Percentiles rank a stretch among this genome's conserved stretches.
phyloP scores from a whole-genome alignment of 2,888 invertebrate genomes.

The Dryocosmus kuriphilus region DNA sequence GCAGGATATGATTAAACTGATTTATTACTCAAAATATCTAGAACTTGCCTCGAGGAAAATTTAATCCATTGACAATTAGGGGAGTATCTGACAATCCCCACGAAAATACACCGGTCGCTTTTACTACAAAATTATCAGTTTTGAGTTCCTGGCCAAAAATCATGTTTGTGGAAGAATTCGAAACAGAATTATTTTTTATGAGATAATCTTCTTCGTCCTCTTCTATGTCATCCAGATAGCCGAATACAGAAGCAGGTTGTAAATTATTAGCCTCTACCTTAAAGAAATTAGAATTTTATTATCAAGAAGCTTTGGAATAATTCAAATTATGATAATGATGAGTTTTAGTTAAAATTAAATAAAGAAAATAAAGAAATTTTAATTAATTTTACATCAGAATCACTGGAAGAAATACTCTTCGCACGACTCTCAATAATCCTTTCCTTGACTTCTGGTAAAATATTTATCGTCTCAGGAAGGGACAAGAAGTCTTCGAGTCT shows the following conservation, averaged over 20 bases:
- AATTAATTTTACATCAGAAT: background rate
- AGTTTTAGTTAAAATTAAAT: background rate
- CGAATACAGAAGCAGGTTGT: conserved; percentile 62
- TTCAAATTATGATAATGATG: background rate
- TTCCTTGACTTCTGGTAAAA: conserved; percentile 70
- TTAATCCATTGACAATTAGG: conserved; percentile 68
- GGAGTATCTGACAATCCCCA: conserved; percentile 76
- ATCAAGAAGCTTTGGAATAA: background rate
- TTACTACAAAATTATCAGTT: conserved; percentile 53
- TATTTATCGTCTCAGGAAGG: conserved; percentile 81
- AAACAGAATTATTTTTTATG: conserved; percentile 59
- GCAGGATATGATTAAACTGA: background rate
- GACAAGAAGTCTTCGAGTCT: conserved; percentile 86
- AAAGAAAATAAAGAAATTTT: background rate
- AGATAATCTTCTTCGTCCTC: conserved; percentile 71
- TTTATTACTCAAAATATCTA: background rate
- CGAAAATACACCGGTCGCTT: conserved; percentile 75
- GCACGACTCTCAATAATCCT: conserved; percentile 42
- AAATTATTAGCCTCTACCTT: conserved; percentile 56
- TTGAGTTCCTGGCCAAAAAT: conserved; percentile 62
- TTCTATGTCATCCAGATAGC: conserved; percentile 70
- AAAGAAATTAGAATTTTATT: background rate
- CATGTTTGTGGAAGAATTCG: conserved; percentile 58
- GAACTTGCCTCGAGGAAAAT: conserved; percentile 77
- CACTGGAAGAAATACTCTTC: conserved; percentile 37